Percentiles rank a stretch among this genome's conserved stretches.
phyloP scores from a whole-genome alignment of 1,140 invertebrate species.

The Antheraea pernyi region DNA sequence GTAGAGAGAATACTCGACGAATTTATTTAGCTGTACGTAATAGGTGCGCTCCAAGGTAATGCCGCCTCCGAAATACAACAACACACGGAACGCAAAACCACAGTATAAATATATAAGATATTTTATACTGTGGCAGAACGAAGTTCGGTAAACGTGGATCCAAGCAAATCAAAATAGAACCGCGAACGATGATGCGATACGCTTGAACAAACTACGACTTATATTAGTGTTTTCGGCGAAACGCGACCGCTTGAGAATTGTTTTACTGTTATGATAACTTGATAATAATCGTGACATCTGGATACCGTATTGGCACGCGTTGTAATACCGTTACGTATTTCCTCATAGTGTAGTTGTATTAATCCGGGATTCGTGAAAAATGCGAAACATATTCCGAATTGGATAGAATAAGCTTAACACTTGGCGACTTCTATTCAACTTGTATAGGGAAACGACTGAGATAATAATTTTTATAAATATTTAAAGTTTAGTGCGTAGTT shows the following conservation, averaged over 20 bases:
- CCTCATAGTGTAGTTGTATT: not conserved
- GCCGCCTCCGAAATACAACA: slow-evolving; percentile 28
- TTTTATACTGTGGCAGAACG: not conserved
- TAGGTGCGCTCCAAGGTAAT: slow-evolving; percentile 32
- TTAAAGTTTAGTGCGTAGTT: too few relatives aligned
- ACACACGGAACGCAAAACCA: slow-evolving; percentile 8
- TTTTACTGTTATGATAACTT: slow-evolving; percentile 35
- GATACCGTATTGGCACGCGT: slow-evolving; percentile 5
- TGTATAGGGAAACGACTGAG: too few relatives aligned
- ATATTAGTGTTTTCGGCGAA: slow-evolving; percentile 54
- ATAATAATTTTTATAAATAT: too few relatives aligned
- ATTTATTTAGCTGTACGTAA: not conserved
- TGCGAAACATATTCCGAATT: not conserved
- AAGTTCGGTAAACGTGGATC: slow-evolving; percentile 14
- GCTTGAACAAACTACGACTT: slow-evolving; percentile 46
- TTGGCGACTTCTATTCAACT: too few relatives aligned
- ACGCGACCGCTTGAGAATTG: slow-evolving; percentile 37
- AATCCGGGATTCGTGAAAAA: not conserved
- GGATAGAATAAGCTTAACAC: too few relatives aligned
- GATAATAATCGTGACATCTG: slow-evolving; percentile 25
- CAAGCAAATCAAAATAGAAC: slow-evolving; percentile 26
- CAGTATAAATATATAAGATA: too few relatives aligned
- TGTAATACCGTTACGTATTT: not conserved
- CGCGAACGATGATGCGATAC: slow-evolving; percentile 26
- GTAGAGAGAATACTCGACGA: not conserved